phyloP scores from a whole-genome alignment of 1,140 invertebrate species.

The Araneus ventricosus region DNA sequence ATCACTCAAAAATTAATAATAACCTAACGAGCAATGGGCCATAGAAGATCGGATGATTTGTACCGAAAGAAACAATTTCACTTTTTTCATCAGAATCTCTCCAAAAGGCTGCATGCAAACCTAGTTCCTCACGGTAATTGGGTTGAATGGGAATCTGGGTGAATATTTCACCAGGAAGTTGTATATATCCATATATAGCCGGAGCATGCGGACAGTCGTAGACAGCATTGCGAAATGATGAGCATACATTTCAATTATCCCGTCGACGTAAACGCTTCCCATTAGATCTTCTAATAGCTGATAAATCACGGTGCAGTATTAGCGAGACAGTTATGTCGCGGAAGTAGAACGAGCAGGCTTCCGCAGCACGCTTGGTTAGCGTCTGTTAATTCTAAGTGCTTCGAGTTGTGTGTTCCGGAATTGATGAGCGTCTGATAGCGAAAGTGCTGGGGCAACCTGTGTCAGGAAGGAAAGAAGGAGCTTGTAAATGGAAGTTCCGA shows the following conservation, averaged over 20 bases:
- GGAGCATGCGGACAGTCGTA: neutral
- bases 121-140: neutral
- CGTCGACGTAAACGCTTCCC: slow-evolving; percentile 48
- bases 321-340: slow-evolving; percentile 48
- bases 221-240: slow-evolving; percentile 36
- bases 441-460: neutral
- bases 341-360: slow-evolving; percentile 24
- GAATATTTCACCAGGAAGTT: slow-evolving; percentile 15
- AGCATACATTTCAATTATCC: slow-evolving; percentile 60
- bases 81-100: neutral
- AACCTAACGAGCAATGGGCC: no score
- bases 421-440: slow-evolving; percentile 35
- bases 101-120: neutral
- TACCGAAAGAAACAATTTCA: neutral
- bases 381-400: slow-evolving; percentile 34
- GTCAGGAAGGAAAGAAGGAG: slow-evolving; percentile 33
- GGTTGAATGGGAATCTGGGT: neutral
- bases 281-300: slow-evolving; percentile 58
- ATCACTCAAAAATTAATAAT: no score
- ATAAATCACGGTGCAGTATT: slow-evolving; percentile 42
- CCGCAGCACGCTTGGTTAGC: slow-evolving; percentile 37
- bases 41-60: neutral
- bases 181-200: neutral
- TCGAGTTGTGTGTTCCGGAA: slow-evolving; percentile 13
- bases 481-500: slow-evolving; percentile 37